Evolutionary conservation across 2,797 vertebrate genomes (phyloP), one percentile per base, ranked within the genome.

Genomic region (Glossophaga mutica): DNA sequence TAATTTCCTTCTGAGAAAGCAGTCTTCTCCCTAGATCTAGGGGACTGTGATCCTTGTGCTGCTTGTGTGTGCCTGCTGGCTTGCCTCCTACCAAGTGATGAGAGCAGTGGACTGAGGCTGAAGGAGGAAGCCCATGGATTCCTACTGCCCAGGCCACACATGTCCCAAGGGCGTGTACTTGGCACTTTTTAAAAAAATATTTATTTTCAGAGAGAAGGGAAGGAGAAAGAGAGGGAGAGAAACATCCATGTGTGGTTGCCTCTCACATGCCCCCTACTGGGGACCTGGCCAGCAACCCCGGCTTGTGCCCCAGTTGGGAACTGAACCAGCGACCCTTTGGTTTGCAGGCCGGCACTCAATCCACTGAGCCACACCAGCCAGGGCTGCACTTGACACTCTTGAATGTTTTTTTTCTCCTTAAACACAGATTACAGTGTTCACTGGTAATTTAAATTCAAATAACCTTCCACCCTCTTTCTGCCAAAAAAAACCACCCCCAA

Each of bases 371-470:
- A 59, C 24, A 59, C 24, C 24, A 59, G 57, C 57, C 57, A 29
- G 57, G 24, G 57, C 57, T 59, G 81, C 0, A 0, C 86, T 94
- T 97, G 89, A 90, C 78, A 92, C 39, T 96, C 70, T 55, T 96
- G 57, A 92, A 91, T 97, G 52, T 95, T 94, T 76, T 86, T 98
- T 97, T 97, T 96, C 94, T 94, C 62, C 70, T 97, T 95, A 67
- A 77, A 96, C 70, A 97, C 76, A 97, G 93, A 95, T 97, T 98
- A 95, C 92, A 96, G 83, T 97, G 70, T 97, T 97, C 85, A 79
- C 52, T 93, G 76, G 82, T 97, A 95, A 95, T 97, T 97, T 97
- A 97, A 96, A 97, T 97, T 97, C 92, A 96, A 93, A 92, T 97
- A 96, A 97, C 82, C 88, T 97, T 90, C 95, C 7, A 0, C 76